Percentiles rank a stretch among this genome's conserved stretches.
Conservation (phyloP, 2,113 vertebrate genomes). For the Odocoileus virginianus region DNA sequence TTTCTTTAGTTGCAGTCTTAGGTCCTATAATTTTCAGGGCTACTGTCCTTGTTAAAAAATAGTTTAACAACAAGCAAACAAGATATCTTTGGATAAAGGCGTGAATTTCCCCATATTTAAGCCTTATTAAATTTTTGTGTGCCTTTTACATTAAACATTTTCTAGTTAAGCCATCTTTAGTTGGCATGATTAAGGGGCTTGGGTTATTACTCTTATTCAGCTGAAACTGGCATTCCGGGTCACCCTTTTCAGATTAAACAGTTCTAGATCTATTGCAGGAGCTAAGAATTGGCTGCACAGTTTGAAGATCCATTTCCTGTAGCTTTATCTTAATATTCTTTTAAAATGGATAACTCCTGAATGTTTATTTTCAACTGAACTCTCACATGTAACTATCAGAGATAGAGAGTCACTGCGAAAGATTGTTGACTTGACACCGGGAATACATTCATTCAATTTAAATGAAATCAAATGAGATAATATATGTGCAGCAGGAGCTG, state of each 20-base stretch:
- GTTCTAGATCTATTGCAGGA: not conserved
- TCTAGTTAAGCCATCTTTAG: not conserved
- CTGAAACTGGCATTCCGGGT: not conserved
- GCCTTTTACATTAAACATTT: not conserved
- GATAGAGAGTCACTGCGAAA: not conserved
- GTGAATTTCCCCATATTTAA: not conserved
- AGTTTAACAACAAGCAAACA: not conserved
- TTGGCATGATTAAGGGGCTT: not conserved
- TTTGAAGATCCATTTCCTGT: not conserved
- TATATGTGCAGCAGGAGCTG: not conserved
- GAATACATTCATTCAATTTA: slow-evolving; percentile 20
- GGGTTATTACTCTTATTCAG: not conserved
- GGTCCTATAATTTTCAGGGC: not conserved
- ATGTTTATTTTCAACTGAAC: slow-evolving; percentile 21
- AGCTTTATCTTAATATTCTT: slow-evolving; percentile 18
- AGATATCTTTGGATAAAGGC: not conserved
- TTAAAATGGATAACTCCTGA: not conserved
- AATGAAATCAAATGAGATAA: slow-evolving; percentile 14
- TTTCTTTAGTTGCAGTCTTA: not conserved
- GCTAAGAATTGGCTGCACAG: not conserved
- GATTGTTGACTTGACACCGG: not conserved
- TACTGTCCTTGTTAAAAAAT: not conserved
- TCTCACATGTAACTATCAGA: not conserved
- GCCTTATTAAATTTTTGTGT: not conserved
- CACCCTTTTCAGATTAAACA: not conserved